Evolutionary conservation across 2,888 invertebrate genomes (phyloP).

Genomic region (Pristionchus arcanus): DNA sequence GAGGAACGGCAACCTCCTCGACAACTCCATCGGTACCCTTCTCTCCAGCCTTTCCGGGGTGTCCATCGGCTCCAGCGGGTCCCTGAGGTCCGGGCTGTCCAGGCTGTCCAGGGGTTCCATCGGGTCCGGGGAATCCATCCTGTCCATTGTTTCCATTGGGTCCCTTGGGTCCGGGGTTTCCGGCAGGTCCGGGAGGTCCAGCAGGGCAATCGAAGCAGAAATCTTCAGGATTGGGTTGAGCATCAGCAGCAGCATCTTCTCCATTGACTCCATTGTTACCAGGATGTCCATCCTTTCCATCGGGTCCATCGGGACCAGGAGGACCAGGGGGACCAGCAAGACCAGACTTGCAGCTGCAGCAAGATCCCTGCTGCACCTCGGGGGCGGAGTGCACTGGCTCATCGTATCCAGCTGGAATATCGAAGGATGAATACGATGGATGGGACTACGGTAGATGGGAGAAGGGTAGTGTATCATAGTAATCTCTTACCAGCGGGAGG

Average conservation of each 20-base stretch:
- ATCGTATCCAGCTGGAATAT: conserved; percentile 27
- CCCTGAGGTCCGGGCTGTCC: conserved; percentile 70
- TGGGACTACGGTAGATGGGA: neutral
- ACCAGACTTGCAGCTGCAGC: conserved; percentile 55
- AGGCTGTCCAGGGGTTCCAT: conserved; percentile 57
- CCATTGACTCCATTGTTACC: conserved; percentile 56
- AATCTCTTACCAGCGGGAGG: neutral
- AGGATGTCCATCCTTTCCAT: conserved; percentile 56
- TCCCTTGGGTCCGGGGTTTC: conserved; percentile 71
- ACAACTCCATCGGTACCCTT: conserved; percentile 57
- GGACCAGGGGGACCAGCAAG: conserved; percentile 64
- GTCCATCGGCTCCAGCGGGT: conserved; percentile 67
- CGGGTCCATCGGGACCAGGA: conserved; percentile 62
- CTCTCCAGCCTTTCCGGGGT: conserved; percentile 57
- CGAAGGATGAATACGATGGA: neutral
- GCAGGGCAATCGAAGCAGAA: conserved; percentile 61
- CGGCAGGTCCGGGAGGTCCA: conserved; percentile 73
- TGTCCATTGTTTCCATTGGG: conserved; percentile 69
- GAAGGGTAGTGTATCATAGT: neutral
- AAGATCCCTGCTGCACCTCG: conserved; percentile 47
- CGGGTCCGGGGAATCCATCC: conserved; percentile 68
- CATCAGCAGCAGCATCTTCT: conserved; percentile 72
- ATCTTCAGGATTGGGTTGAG: conserved; percentile 69
- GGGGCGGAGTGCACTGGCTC: conserved; percentile 33
- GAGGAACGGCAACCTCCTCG: conserved; percentile 58